These are phyloP conservation scores for Drosophila nr. perissopoda DNA, from an alignment of 2,888 invertebrate species.

Conservation along the genomic window DNA sequence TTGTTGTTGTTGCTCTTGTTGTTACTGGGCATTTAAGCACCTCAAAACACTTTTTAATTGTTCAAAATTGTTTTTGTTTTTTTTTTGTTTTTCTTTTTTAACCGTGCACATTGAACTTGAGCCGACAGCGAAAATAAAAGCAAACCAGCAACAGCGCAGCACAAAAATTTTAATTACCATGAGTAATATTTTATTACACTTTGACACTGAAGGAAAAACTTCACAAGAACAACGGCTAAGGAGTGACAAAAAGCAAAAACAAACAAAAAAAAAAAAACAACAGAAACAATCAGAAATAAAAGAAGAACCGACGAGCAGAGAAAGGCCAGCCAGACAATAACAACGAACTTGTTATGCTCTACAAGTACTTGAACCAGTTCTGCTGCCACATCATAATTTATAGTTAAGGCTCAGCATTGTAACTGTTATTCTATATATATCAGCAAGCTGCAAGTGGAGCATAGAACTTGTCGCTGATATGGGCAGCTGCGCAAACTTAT, in stretches of 20 bases:
- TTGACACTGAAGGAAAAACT: constrained; percentile 79
- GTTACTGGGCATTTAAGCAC: constrained; percentile 66
- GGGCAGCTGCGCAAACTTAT: background rate
- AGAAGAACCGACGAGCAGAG: constrained; percentile 13
- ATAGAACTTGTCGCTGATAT: background rate
- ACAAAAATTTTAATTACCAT: constrained; percentile 78
- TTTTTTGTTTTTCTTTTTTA: constrained; percentile 31
- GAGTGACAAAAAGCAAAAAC: constrained; percentile 12
- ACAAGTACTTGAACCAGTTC: constrained; percentile 7
- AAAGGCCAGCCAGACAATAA: background rate
- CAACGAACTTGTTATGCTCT: constrained; percentile 38
- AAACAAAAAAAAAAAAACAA: background rate
- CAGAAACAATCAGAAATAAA: constrained; percentile 11
- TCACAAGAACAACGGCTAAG: constrained; percentile 53
- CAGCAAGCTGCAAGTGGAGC: background rate
- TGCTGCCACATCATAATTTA: background rate
- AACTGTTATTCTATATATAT: background rate
- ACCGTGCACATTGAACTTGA: constrained; percentile 79
- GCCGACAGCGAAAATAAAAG: constrained; percentile 67
- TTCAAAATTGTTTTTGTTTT: constrained; percentile 40
- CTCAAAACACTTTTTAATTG: constrained; percentile 76
- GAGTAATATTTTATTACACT: constrained; percentile 81
- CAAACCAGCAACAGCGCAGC: constrained; percentile 37
- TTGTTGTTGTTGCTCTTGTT: constrained; percentile 23
- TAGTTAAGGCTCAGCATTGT: background rate